These are phyloP conservation scores for Misgurnus mizolepis DNA, from an alignment of 2,113 vertebrate genomes.

Conservation along the genomic window DNA sequence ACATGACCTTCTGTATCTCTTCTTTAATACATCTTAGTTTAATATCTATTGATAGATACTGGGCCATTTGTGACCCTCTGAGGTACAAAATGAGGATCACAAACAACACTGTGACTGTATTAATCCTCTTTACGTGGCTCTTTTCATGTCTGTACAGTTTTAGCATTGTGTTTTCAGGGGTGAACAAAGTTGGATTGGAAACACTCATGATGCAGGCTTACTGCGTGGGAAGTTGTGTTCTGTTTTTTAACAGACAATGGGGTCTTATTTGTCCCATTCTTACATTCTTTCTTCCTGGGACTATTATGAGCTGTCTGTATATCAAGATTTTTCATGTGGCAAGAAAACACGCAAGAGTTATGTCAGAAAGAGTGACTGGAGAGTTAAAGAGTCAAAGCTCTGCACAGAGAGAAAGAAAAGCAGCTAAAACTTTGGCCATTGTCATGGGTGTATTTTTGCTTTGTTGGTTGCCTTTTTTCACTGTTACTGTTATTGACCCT, in stretches of 20 bases:
- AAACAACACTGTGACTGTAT: constrained; percentile 26
- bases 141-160: constrained; percentile 48
- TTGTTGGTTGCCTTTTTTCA: constrained; percentile 42
- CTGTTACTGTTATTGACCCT: constrained; percentile 1
- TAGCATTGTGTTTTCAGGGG: constrained; percentile 44
- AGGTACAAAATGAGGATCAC: constrained; percentile 35
- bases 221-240: constrained; percentile 26
- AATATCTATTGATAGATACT: constrained; percentile 43
- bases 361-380: constrained; percentile 22
- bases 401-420: constrained; percentile 36
- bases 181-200: constrained; percentile 43
- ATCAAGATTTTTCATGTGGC: constrained; percentile 37
- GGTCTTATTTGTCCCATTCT: background rate
- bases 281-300: constrained; percentile 8
- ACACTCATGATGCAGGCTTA: background rate
- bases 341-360: constrained; percentile 26
- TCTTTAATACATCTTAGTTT: constrained; percentile 51
- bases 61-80: constrained; percentile 9
- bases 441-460: constrained; percentile 41
- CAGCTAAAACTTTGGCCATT: constrained; percentile 40
- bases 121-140: constrained; percentile 42
- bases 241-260: constrained; percentile 41
- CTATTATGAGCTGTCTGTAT: constrained; percentile 38
- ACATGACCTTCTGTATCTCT: constrained; percentile 73
- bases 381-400: background rate